Evolutionary conservation across 2,888 invertebrate genomes (phyloP).

Genomic region (Lasioglossum zephyrum): DNA sequence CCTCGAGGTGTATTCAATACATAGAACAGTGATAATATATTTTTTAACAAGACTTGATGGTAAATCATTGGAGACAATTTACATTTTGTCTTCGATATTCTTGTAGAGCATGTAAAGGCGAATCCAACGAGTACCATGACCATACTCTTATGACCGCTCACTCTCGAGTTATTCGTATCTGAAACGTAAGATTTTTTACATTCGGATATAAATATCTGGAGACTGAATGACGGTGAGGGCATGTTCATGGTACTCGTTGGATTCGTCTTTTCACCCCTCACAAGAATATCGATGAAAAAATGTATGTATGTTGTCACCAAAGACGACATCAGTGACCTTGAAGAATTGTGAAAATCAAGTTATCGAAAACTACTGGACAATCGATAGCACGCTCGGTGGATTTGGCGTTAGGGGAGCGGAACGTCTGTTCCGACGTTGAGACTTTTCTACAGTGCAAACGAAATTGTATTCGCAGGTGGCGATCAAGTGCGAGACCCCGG

Average conservation of each 20-base stretch:
- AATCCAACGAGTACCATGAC: neutral
- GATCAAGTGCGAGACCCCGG: slow-evolving; percentile 87
- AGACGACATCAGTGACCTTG: neutral
- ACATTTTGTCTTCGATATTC: neutral
- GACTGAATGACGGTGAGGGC: neutral
- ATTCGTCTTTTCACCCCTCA: neutral
- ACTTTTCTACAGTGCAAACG: neutral
- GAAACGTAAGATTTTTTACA: no score
- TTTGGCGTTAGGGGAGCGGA: neutral
- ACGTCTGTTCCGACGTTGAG: neutral
- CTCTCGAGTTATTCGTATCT: neutral
- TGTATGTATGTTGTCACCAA: neutral
- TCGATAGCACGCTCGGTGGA: neutral
- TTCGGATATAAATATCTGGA: neutral
- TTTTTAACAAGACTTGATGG: neutral
- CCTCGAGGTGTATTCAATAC: no score
- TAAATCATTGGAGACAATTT: neutral
- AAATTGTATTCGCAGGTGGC: slow-evolving; percentile 79
- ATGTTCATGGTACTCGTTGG: neutral
- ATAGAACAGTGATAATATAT: no score
- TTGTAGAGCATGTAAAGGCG: neutral
- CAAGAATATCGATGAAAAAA: neutral
- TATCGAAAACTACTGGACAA: neutral
- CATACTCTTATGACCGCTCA: neutral
- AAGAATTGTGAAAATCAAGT: neutral